phyloP scores from a whole-genome alignment of 2,797 vertebrate species.

The Anguilla obscura region DNA sequence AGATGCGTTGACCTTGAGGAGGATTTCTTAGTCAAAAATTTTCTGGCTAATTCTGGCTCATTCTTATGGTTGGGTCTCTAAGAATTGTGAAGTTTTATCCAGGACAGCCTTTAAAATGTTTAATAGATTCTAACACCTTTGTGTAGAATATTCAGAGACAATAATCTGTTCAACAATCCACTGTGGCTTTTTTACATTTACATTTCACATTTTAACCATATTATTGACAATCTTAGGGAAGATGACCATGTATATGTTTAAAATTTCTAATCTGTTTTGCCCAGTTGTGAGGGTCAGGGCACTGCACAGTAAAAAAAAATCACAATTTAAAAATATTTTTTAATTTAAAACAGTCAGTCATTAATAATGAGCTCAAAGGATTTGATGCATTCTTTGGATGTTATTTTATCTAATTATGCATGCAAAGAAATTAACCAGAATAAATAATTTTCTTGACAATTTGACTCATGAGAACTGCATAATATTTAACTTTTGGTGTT shows the following conservation, averaged over 20 bases:
- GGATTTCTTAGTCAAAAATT: not conserved
- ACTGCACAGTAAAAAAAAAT: not conserved
- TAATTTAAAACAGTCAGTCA: not conserved
- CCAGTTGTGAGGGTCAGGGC: not conserved
- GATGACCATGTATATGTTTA: not conserved
- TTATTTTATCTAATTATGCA: too few species aligned
- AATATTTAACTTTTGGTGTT: not conserved
- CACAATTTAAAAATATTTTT: not conserved
- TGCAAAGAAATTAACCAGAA: constrained; percentile 4
- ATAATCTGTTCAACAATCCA: not conserved
- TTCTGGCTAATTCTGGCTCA: constrained; percentile 15
- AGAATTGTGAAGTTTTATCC: not conserved
- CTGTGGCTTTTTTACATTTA: not conserved
- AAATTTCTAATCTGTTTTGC: not conserved
- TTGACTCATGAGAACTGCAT: not conserved
- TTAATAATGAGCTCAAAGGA: too few species aligned
- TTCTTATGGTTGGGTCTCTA: not conserved
- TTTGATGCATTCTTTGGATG: too few species aligned
- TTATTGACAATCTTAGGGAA: not conserved
- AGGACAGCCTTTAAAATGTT: not conserved
- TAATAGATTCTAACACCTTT: not conserved
- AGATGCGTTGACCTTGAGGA: constrained; percentile 13
- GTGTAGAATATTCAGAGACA: not conserved
- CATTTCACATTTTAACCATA: not conserved
- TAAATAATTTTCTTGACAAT: not conserved